Percentiles rank a stretch among this genome's conserved stretches.
These are phyloP conservation scores for Lasiurus borealis DNA, from an alignment of 2,113 vertebrate genomes.

Conservation along the genomic window DNA sequence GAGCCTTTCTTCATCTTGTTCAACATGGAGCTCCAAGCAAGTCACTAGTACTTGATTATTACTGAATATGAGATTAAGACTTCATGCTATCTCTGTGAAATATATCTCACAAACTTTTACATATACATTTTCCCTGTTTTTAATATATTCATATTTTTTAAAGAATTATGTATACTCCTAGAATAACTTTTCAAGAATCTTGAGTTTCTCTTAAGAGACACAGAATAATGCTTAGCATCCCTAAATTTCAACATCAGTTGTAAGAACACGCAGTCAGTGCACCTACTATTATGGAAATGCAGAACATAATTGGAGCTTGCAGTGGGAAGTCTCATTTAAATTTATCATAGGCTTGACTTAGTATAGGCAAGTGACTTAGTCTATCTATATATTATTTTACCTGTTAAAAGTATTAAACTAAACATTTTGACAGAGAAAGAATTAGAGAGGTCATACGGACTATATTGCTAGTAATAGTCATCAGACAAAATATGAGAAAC, in stretches of 20 bases:
- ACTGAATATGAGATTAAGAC: not conserved
- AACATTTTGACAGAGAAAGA: conserved; percentile 33
- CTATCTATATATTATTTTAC: not conserved
- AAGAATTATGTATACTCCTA: not conserved
- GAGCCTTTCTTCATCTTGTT: not conserved
- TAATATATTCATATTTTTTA: not conserved
- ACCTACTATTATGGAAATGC: not conserved
- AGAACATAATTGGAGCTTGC: not conserved
- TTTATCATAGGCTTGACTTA: not conserved
- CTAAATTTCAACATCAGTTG: not conserved
- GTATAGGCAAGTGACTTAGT: not conserved
- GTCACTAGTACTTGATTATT: not conserved
- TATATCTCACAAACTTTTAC: not conserved
- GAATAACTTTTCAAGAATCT: not conserved
- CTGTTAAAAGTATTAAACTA: conserved; percentile 28
- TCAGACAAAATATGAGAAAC: conserved; percentile 35
- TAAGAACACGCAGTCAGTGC: not conserved
- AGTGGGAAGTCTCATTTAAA: not conserved
- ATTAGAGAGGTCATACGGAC: not conserved
- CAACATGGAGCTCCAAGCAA: not conserved
- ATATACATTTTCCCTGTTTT: not conserved
- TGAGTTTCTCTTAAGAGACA: not conserved
- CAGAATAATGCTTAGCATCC: not conserved
- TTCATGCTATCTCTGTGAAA: not conserved
- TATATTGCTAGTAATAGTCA: conserved; percentile 51